phyloP scores from a whole-genome alignment of 2,888 invertebrate species.

The Drosophila longiperda region DNA sequence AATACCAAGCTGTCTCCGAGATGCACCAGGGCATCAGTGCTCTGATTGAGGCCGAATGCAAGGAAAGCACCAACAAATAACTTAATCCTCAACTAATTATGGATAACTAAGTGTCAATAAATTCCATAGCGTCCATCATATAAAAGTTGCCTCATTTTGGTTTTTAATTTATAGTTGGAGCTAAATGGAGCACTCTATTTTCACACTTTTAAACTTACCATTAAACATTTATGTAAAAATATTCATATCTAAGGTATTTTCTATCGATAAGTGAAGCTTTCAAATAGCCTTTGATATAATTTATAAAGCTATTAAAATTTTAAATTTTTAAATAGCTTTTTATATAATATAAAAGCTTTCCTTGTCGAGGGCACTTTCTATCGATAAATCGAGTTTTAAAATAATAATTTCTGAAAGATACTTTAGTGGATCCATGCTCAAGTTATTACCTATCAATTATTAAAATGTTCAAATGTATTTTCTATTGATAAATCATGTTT shows the following conservation, averaged over 20 bases:
- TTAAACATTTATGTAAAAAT: neutral
- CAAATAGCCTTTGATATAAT: neutral
- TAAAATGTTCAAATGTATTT: neutral
- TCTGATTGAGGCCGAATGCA: conserved; percentile 94
- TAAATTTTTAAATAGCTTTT: too few species aligned
- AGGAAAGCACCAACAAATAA: neutral
- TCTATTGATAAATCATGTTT: neutral
- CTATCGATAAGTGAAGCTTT: neutral
- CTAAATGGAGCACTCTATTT: neutral
- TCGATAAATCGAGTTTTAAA: neutral
- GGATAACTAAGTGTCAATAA: neutral
- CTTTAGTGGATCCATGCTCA: neutral
- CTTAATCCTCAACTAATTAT: neutral
- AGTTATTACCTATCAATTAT: neutral
- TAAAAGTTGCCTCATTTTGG: neutral
- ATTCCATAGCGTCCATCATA: neutral
- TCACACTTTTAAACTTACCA: neutral
- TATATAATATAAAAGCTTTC: too few species aligned
- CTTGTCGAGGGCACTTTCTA: neutral
- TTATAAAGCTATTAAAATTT: neutral
- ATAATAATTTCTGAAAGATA: neutral
- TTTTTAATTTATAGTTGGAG: neutral
- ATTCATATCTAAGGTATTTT: neutral
- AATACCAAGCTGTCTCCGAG: conserved; percentile 97
- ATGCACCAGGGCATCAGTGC: conserved; percentile 95